Percentiles rank a stretch among this genome's conserved stretches.
Evolutionary conservation across 2,113 vertebrate species (phyloP).

Genomic region (Xiphorhynchus elegans): DNA sequence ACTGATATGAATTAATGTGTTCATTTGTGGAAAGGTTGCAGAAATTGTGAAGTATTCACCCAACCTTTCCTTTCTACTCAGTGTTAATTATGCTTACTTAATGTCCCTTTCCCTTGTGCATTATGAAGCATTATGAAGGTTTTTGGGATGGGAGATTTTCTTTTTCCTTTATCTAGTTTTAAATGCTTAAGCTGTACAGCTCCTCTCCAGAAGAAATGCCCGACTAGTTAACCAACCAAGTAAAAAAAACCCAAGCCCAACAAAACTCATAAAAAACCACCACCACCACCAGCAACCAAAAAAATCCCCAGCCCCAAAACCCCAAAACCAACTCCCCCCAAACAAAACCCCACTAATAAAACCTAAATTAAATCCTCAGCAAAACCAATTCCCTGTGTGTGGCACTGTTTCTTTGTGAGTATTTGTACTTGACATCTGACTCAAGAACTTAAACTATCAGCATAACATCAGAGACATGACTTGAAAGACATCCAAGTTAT

Average conservation of each 20-base stretch:
- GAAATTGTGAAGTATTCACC: neutral
- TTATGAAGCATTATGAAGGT: neutral
- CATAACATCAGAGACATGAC: neutral
- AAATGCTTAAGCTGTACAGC: neutral
- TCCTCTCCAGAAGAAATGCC: neutral
- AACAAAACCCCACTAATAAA: neutral
- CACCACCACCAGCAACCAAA: neutral
- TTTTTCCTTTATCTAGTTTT: neutral
- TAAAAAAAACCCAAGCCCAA: too few species aligned
- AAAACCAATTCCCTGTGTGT: neutral
- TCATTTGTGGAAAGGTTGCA: neutral
- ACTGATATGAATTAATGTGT: neutral
- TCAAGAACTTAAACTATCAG: neutral
- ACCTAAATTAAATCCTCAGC: neutral
- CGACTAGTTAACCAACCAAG: neutral
- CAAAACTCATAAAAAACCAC: neutral
- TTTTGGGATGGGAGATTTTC: neutral
- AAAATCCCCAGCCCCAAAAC: neutral
- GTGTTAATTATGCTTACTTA: too few species aligned
- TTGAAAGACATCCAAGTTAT: neutral
- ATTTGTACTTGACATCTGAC: neutral
- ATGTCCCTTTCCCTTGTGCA: too few species aligned
- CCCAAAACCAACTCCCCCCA: neutral
- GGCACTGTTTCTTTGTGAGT: neutral
- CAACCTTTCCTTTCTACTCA: neutral